phyloP scores from a whole-genome alignment of 2,113 vertebrate genomes.

The Rhea pennata region DNA sequence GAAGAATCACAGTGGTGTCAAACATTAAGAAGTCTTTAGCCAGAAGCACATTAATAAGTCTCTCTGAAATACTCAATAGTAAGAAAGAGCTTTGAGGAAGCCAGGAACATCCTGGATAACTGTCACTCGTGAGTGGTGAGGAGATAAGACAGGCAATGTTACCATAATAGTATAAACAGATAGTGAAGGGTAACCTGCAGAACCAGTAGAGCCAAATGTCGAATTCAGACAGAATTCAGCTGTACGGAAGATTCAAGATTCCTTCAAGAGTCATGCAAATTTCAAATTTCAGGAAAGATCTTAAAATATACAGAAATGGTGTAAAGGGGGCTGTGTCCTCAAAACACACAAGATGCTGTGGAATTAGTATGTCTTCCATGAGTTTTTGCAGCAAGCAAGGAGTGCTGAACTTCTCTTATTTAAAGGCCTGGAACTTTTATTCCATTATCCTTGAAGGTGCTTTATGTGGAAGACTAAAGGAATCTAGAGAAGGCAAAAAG shows the following conservation, averaged over 20 bases:
- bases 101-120: neutral
- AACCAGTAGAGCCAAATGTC: too few relatives aligned
- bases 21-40: neutral
- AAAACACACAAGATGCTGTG: neutral
- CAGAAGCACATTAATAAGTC: neutral
- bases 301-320: rapidly evolving
- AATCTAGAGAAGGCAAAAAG: neutral
- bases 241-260: neutral
- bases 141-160: neutral
- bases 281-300: neutral
- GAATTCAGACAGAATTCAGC: neutral
- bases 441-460: neutral
- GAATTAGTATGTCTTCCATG: neutral
- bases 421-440: neutral
- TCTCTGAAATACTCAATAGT: neutral
- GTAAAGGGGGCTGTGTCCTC: neutral
- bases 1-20: neutral
- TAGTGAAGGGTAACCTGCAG: neutral
- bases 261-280: neutral
- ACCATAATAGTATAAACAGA: neutral
- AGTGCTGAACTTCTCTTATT: neutral
- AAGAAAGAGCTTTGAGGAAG: neutral
- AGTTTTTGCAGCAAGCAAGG: neutral
- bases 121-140: neutral
- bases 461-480: neutral